Evolutionary conservation across 2,888 invertebrate species (phyloP), one percentile per base, ranked within the genome.

Genomic region (Gastracanthus pulcherrimus): DNA sequence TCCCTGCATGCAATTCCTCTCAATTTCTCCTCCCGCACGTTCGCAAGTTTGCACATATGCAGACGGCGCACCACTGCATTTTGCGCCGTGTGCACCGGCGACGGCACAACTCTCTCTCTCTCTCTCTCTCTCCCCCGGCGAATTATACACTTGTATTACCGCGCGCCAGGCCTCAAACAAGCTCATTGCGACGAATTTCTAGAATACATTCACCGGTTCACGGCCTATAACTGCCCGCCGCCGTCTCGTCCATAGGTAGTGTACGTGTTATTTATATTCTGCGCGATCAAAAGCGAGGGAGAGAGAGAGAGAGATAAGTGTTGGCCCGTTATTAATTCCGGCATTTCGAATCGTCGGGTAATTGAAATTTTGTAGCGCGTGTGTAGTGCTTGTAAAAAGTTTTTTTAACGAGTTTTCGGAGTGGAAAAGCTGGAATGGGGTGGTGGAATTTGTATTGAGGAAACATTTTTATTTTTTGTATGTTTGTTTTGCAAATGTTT

Each of bases 131-230:
- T n/a, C 55, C 64, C 55, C 60, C 29, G 70, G 76, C 55, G 64
- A 76, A 76, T 80, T 80, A 58, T 66, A 36, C 74, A 84, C 84
- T 88, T 88, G 88, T 87, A 86, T 88, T 88, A 87, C n/a, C n/a
- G n/a, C n/a, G n/a, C 88, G 82, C 3, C n/a, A 41, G 85, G 86
- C 86, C 88, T 87, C 85, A 82, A 88, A 87, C 87, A 84, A 88
- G 84, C 83, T 77, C 84, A 74, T 76, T 80, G 78, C 83, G 83
- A 83, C 67, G 72, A 81, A 76, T 81, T 76, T 81, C 60, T 66
- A 70, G 71, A 45, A 66, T 36, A 60, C 26, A 23, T 19, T 23
- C 13, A 58, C n/a, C 45, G 55, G 4, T 16, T n/a, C 6, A 3
- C 29, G 26, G 58, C 23, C 55, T 51, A 6, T 19, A 60, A 58